A percentile compares a stretch with the other conserved stretches of the same genome.
phyloP scores from a whole-genome alignment of 2,113 vertebrate species.

The Dolichotis patagonum region DNA sequence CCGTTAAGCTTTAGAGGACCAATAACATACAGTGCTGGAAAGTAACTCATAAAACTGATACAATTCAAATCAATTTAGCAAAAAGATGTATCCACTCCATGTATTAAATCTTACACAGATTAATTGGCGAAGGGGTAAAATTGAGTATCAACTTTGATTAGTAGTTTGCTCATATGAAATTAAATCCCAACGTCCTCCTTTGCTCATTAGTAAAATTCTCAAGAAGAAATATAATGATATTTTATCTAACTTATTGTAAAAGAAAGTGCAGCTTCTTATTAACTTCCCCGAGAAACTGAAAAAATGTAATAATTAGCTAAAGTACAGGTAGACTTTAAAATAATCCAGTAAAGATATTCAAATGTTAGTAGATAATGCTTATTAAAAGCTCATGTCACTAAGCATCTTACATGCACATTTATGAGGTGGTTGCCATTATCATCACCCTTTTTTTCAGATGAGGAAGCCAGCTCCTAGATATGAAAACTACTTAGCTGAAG shows the following conservation, averaged over 20 bases:
- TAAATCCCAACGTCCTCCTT: conserved; percentile 38
- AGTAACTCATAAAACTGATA: conserved; percentile 34
- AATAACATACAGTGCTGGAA: conserved; percentile 27
- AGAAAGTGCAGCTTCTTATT: conserved; percentile 30
- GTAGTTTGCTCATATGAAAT: conserved; percentile 61
- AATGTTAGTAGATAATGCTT: conserved; percentile 7
- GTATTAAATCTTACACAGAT: conserved; percentile 34
- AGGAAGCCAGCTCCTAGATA: background rate
- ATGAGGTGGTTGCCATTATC: background rate
- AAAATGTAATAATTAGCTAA: background rate
- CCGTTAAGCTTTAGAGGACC: background rate
- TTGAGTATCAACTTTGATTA: conserved; percentile 63
- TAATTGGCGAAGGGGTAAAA: conserved; percentile 29
- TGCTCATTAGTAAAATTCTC: conserved; percentile 48
- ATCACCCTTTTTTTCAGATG: background rate
- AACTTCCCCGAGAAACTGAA: background rate
- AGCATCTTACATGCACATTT: background rate
- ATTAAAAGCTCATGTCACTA: background rate
- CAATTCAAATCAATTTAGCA: conserved; percentile 50
- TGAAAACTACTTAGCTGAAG: background rate
- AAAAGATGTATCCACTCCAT: conserved; percentile 50
- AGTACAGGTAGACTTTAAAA: background rate
- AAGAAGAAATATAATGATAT: conserved; percentile 38
- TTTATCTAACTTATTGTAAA: conserved; percentile 32
- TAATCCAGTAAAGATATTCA: conserved; percentile 3